Percentiles rank a stretch among this genome's conserved stretches.
Evolutionary conservation across 2,113 vertebrate genomes (phyloP).

Genomic region (Lophura nycthemera): DNA sequence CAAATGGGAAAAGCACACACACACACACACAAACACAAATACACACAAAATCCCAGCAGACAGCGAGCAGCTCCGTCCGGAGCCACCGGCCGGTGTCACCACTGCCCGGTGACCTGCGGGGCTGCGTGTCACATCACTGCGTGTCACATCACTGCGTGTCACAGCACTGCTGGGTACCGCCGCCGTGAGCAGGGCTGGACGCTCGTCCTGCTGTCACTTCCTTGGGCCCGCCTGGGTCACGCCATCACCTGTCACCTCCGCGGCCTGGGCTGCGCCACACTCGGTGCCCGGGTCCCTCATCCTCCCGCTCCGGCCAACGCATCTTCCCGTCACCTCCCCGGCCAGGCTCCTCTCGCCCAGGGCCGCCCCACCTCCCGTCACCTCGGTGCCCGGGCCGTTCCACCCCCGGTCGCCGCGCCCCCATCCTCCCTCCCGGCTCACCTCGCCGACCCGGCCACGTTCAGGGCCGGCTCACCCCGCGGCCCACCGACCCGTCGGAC

Average conservation of each 20-base stretch:
- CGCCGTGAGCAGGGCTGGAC: fast-evolving
- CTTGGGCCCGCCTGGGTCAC: neutral
- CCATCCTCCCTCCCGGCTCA: neutral
- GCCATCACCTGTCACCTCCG: neutral
- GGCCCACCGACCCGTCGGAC: neutral
- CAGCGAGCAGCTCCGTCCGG: neutral
- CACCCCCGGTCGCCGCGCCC: no score
- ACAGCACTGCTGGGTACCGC: neutral
- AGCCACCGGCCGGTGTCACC: neutral
- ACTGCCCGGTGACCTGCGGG: neutral
- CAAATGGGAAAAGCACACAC: neutral
- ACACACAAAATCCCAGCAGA: neutral
- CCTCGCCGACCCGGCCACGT: neutral
- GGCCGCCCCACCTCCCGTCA: neutral
- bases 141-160: neutral
- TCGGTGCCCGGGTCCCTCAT: neutral
- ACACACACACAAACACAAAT: neutral
- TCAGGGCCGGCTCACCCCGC: neutral
- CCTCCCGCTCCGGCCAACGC: neutral
- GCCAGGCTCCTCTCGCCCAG: neutral
- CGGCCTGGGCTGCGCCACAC: neutral
- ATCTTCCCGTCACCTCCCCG: neutral
- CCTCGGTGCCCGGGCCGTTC: no score
- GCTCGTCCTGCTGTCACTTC: neutral
- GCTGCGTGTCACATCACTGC: neutral